These are phyloP conservation scores for Podiceps cristatus DNA, from an alignment of 2,113 vertebrate species.

Conservation along the genomic window DNA sequence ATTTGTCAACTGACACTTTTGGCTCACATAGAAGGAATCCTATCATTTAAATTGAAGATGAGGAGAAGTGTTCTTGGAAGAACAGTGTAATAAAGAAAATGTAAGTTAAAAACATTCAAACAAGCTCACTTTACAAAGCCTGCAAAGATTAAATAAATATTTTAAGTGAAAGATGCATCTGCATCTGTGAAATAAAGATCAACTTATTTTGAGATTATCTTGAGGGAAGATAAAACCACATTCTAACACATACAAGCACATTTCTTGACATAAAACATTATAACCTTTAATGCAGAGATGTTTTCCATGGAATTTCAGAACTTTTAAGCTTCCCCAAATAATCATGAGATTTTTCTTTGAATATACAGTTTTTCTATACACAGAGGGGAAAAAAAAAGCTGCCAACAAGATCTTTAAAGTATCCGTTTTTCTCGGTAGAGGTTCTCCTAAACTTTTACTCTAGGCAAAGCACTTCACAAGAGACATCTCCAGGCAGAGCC, in stretches of 20 bases:
- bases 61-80: background rate
- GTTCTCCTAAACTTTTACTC: background rate
- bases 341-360: background rate
- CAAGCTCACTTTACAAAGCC: background rate
- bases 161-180: constrained; percentile 9
- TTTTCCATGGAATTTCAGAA: background rate
- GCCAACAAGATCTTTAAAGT: background rate
- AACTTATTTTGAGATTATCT: constrained; percentile 13
- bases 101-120: constrained; percentile 19
- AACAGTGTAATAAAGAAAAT: constrained; percentile 21
- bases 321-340: background rate
- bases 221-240: constrained; percentile 11
- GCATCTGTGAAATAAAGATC: constrained; percentile 7
- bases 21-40: background rate
- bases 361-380: background rate
- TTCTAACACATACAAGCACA: background rate
- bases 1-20: constrained; percentile 24
- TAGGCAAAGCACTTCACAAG: background rate
- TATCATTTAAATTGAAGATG: constrained; percentile 27
- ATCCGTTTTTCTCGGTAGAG: background rate
- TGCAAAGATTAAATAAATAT: background rate
- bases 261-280: background rate
- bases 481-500: background rate
- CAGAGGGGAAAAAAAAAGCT: background rate
- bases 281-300: background rate